phyloP scores from a whole-genome alignment of 2,113 vertebrate species.

The Lucifuga dentata region DNA sequence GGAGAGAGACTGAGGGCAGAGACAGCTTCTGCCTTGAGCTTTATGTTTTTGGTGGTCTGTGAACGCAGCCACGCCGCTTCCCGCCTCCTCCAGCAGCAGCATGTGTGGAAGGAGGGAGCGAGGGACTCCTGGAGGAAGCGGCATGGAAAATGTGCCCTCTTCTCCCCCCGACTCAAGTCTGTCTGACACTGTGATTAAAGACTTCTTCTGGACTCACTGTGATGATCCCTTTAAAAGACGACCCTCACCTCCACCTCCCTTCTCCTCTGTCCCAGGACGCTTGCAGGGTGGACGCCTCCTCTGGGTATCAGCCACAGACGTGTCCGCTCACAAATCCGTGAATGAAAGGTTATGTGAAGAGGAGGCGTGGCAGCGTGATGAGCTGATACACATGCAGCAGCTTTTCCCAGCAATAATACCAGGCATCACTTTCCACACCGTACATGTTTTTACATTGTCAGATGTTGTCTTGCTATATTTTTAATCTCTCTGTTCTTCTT shows the following conservation, averaged over 20 bases:
- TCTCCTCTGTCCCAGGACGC: slow-evolving; percentile 63
- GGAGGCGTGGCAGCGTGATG: slow-evolving; percentile 37
- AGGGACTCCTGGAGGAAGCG: slow-evolving; percentile 49
- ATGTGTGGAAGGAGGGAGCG: slow-evolving; percentile 24
- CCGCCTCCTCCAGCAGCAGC: slow-evolving; percentile 33
- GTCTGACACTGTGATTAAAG: slow-evolving; percentile 85
- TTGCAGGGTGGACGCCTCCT: slow-evolving; percentile 8
- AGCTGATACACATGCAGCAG: slow-evolving; percentile 65
- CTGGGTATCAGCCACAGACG: slow-evolving; percentile 18
- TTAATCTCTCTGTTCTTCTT: slow-evolving; percentile 51
- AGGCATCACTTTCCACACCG: slow-evolving; percentile 52
- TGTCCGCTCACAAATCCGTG: slow-evolving; percentile 75
- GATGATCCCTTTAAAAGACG: slow-evolving; percentile 82
- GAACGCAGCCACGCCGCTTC: slow-evolving; percentile 28
- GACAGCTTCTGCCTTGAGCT: slow-evolving; percentile 59
- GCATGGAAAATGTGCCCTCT: slow-evolving; percentile 35
- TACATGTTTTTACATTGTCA: slow-evolving; percentile 58
- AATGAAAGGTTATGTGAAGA: slow-evolving; percentile 12
- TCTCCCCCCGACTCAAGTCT: slow-evolving; percentile 43
- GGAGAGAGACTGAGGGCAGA: slow-evolving; percentile 50
- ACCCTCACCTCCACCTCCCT: slow-evolving; percentile 3
- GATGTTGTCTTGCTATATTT: slow-evolving; percentile 36
- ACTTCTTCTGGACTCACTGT: slow-evolving; percentile 89
- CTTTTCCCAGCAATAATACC: slow-evolving; percentile 82
- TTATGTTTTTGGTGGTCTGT: slow-evolving; percentile 24